phyloP scores from a whole-genome alignment of 2,113 vertebrate species.

The Bos javanicus region DNA sequence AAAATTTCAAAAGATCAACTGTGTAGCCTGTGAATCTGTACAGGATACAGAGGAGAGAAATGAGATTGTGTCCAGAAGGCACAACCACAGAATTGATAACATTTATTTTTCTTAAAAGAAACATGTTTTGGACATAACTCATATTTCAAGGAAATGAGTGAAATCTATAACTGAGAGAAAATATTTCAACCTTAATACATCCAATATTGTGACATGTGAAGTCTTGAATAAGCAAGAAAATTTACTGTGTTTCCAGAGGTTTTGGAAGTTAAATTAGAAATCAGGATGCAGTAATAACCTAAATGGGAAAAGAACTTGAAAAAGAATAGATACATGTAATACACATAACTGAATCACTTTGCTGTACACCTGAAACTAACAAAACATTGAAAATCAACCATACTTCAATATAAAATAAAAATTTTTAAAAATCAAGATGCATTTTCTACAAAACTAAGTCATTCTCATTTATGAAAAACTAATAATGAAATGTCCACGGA shows the following conservation, averaged over 20 bases:
- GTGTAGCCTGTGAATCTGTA: background rate
- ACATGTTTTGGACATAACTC: background rate
- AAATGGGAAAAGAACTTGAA: background rate
- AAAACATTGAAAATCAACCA: background rate
- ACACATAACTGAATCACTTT: background rate
- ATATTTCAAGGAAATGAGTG: background rate
- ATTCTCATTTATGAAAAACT: conserved; percentile 4
- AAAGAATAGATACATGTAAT: background rate
- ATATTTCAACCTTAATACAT: background rate
- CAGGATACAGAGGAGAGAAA: background rate
- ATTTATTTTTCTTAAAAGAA: background rate
- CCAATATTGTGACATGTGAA: background rate
- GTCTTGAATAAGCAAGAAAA: conserved; percentile 6
- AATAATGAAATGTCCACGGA: conserved; percentile 10
- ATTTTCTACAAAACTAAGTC: background rate
- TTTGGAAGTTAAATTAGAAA: background rate
- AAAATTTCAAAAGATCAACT: background rate
- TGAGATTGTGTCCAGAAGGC: background rate
- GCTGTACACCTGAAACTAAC: background rate
- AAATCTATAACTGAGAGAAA: background rate
- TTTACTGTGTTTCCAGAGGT: background rate
- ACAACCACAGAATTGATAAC: background rate
- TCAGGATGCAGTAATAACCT: background rate
- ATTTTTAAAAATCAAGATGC: background rate
- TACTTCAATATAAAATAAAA: background rate